phyloP scores from a whole-genome alignment of 2,113 vertebrate species.

The Chaetops frenatus region DNA sequence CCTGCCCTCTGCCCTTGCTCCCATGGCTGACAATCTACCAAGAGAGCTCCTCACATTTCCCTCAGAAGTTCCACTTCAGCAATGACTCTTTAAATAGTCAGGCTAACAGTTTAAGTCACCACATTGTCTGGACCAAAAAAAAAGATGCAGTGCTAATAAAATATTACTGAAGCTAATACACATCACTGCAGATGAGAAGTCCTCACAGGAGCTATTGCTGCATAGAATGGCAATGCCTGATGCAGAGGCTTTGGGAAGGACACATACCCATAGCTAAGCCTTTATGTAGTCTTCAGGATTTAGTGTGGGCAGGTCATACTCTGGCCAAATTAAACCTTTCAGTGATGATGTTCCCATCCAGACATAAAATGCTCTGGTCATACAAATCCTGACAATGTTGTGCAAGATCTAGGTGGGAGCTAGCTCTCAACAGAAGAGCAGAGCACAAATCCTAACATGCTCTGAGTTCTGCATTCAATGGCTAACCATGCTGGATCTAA shows the following conservation, averaged over 20 bases:
- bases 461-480: background rate
- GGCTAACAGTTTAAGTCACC: background rate
- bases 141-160: background rate
- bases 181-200: background rate
- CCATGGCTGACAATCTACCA: accelerated
- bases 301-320: background rate
- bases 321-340: background rate
- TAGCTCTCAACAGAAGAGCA: background rate
- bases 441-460: background rate
- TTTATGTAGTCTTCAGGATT: background rate
- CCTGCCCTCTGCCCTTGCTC: background rate
- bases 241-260: background rate
- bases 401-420: background rate
- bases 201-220: background rate
- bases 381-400: background rate
- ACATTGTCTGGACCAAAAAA: background rate
- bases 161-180: background rate
- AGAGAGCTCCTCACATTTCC: background rate
- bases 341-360: background rate
- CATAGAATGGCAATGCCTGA: background rate
- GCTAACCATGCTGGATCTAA: background rate
- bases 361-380: background rate
- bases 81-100: background rate
- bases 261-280: background rate
- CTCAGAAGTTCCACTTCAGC: background rate